These are phyloP conservation scores for Anastrepha ludens DNA, from an alignment of 1,140 invertebrate species.

Conservation along the genomic window DNA sequence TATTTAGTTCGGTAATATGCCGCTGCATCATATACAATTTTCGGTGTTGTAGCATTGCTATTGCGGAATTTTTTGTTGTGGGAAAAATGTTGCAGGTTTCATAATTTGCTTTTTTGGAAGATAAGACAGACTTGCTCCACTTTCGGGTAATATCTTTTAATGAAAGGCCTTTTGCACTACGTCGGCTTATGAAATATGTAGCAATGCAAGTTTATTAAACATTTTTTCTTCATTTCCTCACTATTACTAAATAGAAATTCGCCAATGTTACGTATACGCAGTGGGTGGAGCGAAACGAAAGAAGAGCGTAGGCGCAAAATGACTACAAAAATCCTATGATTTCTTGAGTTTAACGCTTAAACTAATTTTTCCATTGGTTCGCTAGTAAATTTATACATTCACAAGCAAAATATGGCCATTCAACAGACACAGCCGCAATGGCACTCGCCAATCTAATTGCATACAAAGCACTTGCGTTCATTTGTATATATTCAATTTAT, in stretches of 20 bases:
- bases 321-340: neutral
- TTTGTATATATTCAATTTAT: conserved; percentile 23
- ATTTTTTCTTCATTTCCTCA: neutral
- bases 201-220: neutral
- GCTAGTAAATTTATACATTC: neutral
- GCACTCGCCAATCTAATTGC: neutral
- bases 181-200: neutral
- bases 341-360: neutral
- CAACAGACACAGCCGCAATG: neutral
- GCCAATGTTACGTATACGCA: neutral
- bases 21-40: neutral
- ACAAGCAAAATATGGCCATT: neutral
- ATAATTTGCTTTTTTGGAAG: neutral
- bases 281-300: neutral
- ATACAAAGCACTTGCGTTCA: neutral
- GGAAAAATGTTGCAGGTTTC: neutral
- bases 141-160: neutral
- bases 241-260: neutral
- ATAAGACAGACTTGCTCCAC: neutral
- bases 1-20: neutral
- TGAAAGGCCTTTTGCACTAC: neutral
- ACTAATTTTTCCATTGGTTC: neutral
- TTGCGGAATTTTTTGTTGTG: neutral
- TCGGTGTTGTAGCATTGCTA: neutral
- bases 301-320: neutral